phyloP scores from a whole-genome alignment of 2,113 vertebrate genomes.

The Hydrochoerus hydrochaeris region DNA sequence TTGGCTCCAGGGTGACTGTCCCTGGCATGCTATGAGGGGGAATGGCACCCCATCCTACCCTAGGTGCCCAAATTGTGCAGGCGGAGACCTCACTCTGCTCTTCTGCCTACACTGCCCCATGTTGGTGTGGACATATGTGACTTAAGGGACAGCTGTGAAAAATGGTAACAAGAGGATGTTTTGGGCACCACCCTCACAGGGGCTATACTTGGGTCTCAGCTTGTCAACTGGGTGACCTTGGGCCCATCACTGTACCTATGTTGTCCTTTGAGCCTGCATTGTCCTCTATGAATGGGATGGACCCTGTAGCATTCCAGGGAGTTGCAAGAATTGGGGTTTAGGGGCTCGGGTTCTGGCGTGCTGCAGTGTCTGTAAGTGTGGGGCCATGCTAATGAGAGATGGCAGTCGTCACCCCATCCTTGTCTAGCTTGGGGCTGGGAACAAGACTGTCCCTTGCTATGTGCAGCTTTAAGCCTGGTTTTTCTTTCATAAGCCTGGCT shows the following conservation, averaged over 20 bases:
- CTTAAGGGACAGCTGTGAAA: not conserved
- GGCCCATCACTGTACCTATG: not conserved
- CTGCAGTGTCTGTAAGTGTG: rapidly evolving
- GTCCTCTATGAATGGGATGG: not conserved
- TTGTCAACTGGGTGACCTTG: not conserved
- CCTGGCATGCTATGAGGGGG: rapidly evolving
- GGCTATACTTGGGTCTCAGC: not conserved
- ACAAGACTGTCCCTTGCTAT: no score
- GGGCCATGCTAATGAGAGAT: not conserved
- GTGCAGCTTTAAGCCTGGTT: not conserved
- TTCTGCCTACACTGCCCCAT: no score
- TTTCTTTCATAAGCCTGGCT: not conserved
- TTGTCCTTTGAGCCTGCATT: not conserved
- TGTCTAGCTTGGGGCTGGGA: not conserved
- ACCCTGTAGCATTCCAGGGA: rapidly evolving
- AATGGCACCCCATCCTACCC: rapidly evolving
- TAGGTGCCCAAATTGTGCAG: rapidly evolving
- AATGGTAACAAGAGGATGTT: no score
- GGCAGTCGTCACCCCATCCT: not conserved
- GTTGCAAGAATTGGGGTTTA: rapidly evolving
- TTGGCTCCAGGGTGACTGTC: not conserved
- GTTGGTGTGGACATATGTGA: not conserved
- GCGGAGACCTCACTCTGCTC: not conserved
- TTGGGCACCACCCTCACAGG: not conserved
- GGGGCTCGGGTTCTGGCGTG: not conserved